Conservation (phyloP, 2,888 invertebrate species). For the Lasioglossum malachurum region DNA sequence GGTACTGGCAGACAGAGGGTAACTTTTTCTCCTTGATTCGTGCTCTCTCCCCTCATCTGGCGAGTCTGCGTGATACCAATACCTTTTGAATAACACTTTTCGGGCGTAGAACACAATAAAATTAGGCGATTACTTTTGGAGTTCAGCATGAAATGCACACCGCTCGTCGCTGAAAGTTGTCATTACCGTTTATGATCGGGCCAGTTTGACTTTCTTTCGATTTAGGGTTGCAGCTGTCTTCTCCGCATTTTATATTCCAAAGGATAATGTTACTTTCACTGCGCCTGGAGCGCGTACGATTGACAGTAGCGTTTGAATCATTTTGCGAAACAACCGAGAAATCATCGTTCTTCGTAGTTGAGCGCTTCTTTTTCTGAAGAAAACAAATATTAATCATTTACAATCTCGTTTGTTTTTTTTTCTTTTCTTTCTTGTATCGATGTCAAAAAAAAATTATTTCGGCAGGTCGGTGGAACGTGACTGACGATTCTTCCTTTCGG, state of each 20-base stretch:
- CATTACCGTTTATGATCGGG: constrained; percentile 37
- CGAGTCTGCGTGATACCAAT: neutral
- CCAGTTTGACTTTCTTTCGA: constrained; percentile 65
- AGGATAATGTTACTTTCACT: constrained; percentile 69
- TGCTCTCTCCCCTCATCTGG: too few species aligned
- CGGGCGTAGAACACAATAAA: neutral
- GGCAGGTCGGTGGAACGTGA: neutral
- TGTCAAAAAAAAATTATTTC: neutral
- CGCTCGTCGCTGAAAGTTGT: constrained; percentile 27
- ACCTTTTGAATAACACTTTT: neutral
- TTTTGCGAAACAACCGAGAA: constrained; percentile 28
- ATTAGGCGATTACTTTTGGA: neutral
- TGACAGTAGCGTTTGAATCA: constrained; percentile 36
- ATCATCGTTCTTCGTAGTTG: constrained; percentile 24
- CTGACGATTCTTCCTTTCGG: neutral
- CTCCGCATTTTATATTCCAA: constrained; percentile 46
- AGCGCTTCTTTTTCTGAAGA: neutral
- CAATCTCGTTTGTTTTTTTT: neutral
- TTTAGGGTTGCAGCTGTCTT: constrained; percentile 61
- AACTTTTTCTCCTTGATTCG: too few species aligned
- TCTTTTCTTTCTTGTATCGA: neutral
- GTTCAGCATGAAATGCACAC: neutral
- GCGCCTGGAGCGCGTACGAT: constrained; percentile 46
- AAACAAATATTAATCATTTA: neutral
- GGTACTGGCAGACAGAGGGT: too few species aligned